Conservation (phyloP, 2,113 vertebrate genomes). For the Chionomys nivalis region DNA sequence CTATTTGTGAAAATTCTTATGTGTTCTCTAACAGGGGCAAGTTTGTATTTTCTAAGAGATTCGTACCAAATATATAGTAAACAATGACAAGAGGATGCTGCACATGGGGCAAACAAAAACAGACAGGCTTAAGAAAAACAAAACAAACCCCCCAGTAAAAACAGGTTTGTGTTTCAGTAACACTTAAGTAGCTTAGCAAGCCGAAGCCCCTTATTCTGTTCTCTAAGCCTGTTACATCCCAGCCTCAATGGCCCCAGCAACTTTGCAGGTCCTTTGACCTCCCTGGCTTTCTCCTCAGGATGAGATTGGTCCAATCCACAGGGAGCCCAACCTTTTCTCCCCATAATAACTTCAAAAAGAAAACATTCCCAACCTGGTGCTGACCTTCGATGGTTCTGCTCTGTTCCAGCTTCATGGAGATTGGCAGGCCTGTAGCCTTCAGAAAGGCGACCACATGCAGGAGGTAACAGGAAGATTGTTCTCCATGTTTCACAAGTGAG, state of each 20-base stretch:
- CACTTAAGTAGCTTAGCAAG: slow-evolving; percentile 15
- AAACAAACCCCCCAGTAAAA: background rate
- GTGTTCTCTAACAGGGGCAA: background rate
- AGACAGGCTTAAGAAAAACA: background rate
- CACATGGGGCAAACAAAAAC: background rate
- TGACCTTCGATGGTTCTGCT: slow-evolving; percentile 51
- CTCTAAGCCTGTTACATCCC: background rate
- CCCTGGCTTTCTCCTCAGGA: slow-evolving; percentile 32
- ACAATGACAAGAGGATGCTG: background rate
- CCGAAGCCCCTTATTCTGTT: background rate
- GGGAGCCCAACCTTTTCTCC: slow-evolving; percentile 61
- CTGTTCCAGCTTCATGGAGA: slow-evolving; percentile 27
- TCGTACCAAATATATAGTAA: background rate
- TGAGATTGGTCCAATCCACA: slow-evolving; percentile 43
- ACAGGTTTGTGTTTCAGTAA: slow-evolving; percentile 18
- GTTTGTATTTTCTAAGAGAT: slow-evolving; percentile 4
- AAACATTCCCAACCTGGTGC: slow-evolving; percentile 51
- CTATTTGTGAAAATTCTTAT: background rate
- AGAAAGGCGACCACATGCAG: background rate
- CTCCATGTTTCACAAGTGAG: background rate
- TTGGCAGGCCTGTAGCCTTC: slow-evolving; percentile 5
- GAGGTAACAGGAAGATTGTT: slow-evolving; percentile 1
- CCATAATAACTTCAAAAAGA: slow-evolving; percentile 51
- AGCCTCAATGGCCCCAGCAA: slow-evolving; percentile 35
- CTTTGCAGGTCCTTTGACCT: slow-evolving; percentile 51